phyloP scores from a whole-genome alignment of 2,797 vertebrate species.

The Parotocinclus haroldoi region DNA sequence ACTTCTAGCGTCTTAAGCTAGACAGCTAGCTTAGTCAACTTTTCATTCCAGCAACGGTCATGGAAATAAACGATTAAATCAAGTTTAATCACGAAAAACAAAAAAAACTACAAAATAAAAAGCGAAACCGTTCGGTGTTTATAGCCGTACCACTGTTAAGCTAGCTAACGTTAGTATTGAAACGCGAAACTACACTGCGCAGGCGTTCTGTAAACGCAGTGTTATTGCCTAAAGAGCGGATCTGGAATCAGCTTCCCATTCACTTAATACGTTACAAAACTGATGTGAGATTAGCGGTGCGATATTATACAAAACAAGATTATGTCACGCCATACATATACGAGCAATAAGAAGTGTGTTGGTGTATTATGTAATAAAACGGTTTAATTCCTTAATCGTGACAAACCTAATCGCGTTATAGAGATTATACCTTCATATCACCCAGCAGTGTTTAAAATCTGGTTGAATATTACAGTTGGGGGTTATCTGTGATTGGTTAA shows the following conservation, averaged over 20 bases:
- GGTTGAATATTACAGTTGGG: no score
- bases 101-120: not conserved
- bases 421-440: no score
- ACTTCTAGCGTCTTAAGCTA: constrained; percentile 14
- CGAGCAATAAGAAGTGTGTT: no score
- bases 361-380: no score
- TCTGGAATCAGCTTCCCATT: not conserved
- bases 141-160: constrained; percentile 10
- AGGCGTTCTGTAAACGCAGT: no score
- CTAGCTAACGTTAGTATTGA: constrained; percentile 13
- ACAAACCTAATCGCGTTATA: no score
- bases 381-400: no score
- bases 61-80: not conserved
- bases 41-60: constrained; percentile 17
- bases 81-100: not conserved
- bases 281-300: constrained; percentile 6
- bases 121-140: not conserved
- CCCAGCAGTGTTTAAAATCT: no score
- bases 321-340: no score
- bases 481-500: no score
- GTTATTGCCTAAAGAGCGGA: not conserved
- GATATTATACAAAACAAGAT: no score
- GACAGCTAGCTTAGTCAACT: constrained; percentile 29
- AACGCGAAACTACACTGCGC: constrained; percentile 39
- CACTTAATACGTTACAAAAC: not conserved